Evolutionary conservation across 1,140 invertebrate genomes (phyloP), one percentile per base, ranked within the genome.

Genomic region (Drosophila orena): DNA sequence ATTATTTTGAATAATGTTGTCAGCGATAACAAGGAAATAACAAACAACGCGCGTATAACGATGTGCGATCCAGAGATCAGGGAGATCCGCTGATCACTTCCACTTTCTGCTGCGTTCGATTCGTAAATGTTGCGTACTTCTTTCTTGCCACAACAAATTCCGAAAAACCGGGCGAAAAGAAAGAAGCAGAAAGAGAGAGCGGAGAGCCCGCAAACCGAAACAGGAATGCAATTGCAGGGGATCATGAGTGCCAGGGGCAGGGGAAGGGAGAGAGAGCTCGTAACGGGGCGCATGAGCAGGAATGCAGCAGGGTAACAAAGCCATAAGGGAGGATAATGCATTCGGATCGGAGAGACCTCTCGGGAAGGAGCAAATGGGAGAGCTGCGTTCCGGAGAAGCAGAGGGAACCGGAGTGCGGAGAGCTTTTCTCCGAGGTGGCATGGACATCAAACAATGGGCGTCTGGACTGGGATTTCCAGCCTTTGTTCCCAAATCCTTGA

Each of bases 71-170:
- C 50, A 17, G 43, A 64, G 64, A 68, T 73, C 58, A 77, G 66
- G 64, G 50, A 56, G 66, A 70, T 68, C 73, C 72, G 68, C 57
- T 71, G 71, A 75, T 77, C 77, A 88, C 84, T 88, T 88, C 84
- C 84, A 88, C 84, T 88, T 88, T 88, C 84, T 84, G 80, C 84
- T 69, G 84, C 79, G 84, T 84, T 85, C 80, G 76, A 57, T 88
- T 88, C 81, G 85, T 89, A 88, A 88, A 88, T 88, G 84, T 89
- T 88, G 84, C 84, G 79, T 88, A 88, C 66, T 83, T 77, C 68
- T 89, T 43, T 43, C 55, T 65, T 6, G 60, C 55, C 59, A 66
- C 59, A 65, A 68, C 62, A 71, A 55, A 76, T 56, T 49, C 40
- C 61, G 37, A 30, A 49, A 69, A 72, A 37, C 61, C 46, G 62